Evolutionary conservation across 2,797 vertebrate genomes (phyloP), one percentile per base, ranked within the genome.

Genomic region (Lacerta viridis): DNA sequence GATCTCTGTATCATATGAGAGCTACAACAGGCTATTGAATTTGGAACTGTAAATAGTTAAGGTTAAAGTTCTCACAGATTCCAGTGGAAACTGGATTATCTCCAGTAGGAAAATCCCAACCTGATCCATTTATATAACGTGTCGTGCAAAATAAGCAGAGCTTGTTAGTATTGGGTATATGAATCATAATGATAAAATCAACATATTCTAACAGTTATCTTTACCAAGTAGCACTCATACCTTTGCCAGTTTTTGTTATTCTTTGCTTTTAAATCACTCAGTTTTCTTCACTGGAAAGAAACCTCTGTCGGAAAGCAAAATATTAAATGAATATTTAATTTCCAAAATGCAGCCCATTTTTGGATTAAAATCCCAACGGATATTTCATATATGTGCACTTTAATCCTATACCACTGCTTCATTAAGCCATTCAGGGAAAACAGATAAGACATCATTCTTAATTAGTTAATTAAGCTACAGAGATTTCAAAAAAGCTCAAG

Each of bases 341-440:
- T 55, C 17, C 9, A 41, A 46, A 86, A 71, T 6, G 5, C 17
- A 29, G 55, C 18, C 5, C 9, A 64, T 41, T 76, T 84, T 75
- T 75, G 27, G 7, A 6, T 10, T 23, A 66, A 41, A 80, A 59
- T 5, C 25, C 15, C 25, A 86, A 25, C 23, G 11, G 39, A 69
- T 17, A 20, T 46, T 61, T 66, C 50, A 46, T 43, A 43, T 77
- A 20, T 66, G 72, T 39, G 36, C 13, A 72, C 43, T 76, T 33
- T 25, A 80, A 80, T 25, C n/a, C 27, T 41, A 27, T 64, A 41
- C 20, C 59, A 84, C 13, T 68, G 13, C 64, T 43, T 6, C 41
- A 15, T 66, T 66, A 66, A 93, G 90, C 92, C 93, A 96, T 94
- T 88, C 91, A 91, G 90, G 50, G 93, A 95, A 61, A 18, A 55